Base-by-base conservation (phyloP, 2,797 vertebrate species). In the Simalia tracyae region DNA sequence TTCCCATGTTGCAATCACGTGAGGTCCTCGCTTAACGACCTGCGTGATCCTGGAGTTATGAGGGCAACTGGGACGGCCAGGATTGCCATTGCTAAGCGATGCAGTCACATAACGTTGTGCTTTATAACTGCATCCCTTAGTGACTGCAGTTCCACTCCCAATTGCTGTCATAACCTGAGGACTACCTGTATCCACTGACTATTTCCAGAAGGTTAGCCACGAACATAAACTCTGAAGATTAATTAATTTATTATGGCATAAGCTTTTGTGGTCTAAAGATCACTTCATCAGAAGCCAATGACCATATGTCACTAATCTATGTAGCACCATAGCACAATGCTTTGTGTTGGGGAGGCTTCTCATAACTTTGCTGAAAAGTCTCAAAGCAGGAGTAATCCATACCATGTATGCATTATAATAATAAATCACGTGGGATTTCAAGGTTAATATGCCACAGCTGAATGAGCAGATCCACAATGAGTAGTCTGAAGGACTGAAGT, bases 401-500 rank as follows among this genome's bases (percentile, higher is more conserved):
- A 86, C 24, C 84, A 88, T 92, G 90, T 94, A 87, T 56, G 60
- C 28, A 81, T 68, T 85, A 12, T 86, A 92, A 92, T 22, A 94
- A 60, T 89, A 88, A 95, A 72, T 0, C 11, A 87, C 26, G 68
- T 1, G 46, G 88, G 68, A 91, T 92, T 93, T 84, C 87, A 92
- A 81, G 59, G 63, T 72, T 95, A 91, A 94, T 86, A 94, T 2
- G 64, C 11, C 24, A 68, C 89, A 93, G 88, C 24, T 93, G 60
- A 56, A 60, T 89, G 72, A 93, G 36, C 54, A 95, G 88, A 46
- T 91, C 46, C 87, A 92, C 36, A 3, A 2, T 28, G 42, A 94
- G 94, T 94, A 93, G 36, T 95, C 87, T 63, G 56, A 91, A 94
- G 93, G 91, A 90, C 15, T 26, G 0, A 24, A 93, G 76, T 14